Base-by-base conservation (phyloP, 1,140 invertebrate species). In the Macrosteles quadrilineatus region DNA sequence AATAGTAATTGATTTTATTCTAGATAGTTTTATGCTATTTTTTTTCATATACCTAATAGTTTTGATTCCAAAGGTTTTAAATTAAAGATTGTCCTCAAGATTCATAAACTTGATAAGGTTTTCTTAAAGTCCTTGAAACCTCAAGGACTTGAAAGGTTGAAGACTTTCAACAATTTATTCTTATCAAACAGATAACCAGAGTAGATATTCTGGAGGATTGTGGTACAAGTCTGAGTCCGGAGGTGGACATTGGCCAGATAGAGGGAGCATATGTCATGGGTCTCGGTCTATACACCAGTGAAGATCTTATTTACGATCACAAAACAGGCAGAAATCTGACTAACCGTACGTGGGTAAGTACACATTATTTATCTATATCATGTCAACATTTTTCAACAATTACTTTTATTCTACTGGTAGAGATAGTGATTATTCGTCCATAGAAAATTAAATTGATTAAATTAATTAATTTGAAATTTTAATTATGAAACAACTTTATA, bases 221-320 rank as follows among this genome's bases (percentile, higher is more conserved):
- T 1, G 91, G 92, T 0, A 82, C 87, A 70, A 92, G 90, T 79
- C 76, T 93, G 55, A 94, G 85, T 80, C 92, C 92, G 0, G 80
- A 87, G 66, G 81, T 95, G 30, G 95, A 97, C 77, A 82, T 96
- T 21, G 94, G 94, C 29, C 94, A 97, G 82, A 84, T 90, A 1
- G 94, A 96, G 84, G 95, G 93, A 2, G 90, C 90, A 0, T 93
- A 93, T 78, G 83, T 95, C 0, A 96, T 96, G 94, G 93, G 92
- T 2, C 77, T 94, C 12, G 94, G 94, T 3, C 91, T 91, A 74
- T 93, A 88, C 85, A 87, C 91, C 0, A 85, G 82, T 2, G 94
- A 96, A 78, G 85, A 91, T 71, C 75, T 93, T 40, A 81, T 89
- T 4, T 90, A 88, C 73, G 86, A 91, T 77, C 78, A 82, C 14